These are phyloP conservation scores for Camelus dromedarius DNA, from an alignment of 2,113 vertebrate species.

Conservation along the genomic window DNA sequence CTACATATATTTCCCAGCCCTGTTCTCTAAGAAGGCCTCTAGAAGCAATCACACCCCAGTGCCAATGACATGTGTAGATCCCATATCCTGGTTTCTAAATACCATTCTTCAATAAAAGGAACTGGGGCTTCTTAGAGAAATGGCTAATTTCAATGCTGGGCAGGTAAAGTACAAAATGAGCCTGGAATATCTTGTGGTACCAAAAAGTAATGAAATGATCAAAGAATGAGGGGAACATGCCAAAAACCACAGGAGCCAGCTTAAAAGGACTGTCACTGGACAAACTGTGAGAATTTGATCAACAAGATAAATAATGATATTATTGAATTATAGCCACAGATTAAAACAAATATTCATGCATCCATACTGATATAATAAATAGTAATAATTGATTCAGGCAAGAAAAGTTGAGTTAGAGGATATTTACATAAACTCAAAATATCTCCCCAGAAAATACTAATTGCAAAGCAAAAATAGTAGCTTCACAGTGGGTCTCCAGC, in stretches of 20 bases:
- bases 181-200: neutral
- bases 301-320: neutral
- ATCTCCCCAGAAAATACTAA: conserved; percentile 2
- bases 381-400: neutral
- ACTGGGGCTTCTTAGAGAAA: neutral
- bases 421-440: neutral
- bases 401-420: neutral
- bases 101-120: conserved; percentile 25
- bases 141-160: neutral
- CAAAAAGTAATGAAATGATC: conserved; percentile 30
- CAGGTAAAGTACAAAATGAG: neutral
- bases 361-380: neutral
- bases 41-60: neutral
- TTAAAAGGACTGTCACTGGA: neutral
- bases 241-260: neutral
- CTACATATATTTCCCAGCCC: neutral
- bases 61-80: neutral
- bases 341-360: neutral
- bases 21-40: neutral
- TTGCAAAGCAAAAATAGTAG: neutral
- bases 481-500: neutral
- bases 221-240: neutral
- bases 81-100: conserved; percentile 23
- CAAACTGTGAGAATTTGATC: neutral
- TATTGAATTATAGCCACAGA: neutral